Conservation (phyloP, 2,888 invertebrate genomes). For the Phania funesta region DNA sequence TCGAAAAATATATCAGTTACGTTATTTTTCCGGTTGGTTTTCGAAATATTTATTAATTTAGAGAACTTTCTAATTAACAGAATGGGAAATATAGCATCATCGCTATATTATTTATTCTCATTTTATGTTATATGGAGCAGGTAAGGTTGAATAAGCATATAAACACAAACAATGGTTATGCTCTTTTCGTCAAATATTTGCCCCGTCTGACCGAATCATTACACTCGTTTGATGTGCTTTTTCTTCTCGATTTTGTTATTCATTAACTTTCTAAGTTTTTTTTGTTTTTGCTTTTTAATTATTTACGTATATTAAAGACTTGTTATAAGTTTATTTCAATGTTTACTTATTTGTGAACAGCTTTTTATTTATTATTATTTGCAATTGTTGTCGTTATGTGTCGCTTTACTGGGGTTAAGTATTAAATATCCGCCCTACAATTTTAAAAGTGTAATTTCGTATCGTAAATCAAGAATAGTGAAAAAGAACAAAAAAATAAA, state of each 20-base stretch:
- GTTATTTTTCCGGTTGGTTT: too few relatives aligned
- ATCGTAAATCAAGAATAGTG: not conserved
- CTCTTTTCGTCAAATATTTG: too few relatives aligned
- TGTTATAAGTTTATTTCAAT: not conserved
- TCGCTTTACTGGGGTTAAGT: constrained; percentile 23
- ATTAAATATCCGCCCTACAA: constrained; percentile 27
- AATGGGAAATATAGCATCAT: too few relatives aligned
- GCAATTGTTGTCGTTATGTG: constrained; percentile 2
- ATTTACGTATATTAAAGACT: not conserved
- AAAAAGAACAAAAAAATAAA: not conserved
- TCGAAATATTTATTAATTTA: too few relatives aligned
- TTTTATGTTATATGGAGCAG: too few relatives aligned
- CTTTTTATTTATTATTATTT: constrained; percentile 1
- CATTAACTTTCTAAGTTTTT: not conserved
- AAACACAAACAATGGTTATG: too few relatives aligned
- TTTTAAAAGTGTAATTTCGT: not conserved
- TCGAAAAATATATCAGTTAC: too few relatives aligned
- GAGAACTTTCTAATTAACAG: too few relatives aligned
- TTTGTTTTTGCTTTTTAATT: not conserved
- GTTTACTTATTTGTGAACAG: not conserved
- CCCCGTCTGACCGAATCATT: too few relatives aligned
- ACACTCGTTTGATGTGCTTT: not conserved
- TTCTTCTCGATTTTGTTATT: not conserved
- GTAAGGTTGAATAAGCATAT: too few relatives aligned
- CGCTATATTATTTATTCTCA: too few relatives aligned